Base-by-base conservation (phyloP, 2,113 vertebrate genomes). In the Laticauda colubrina region DNA sequence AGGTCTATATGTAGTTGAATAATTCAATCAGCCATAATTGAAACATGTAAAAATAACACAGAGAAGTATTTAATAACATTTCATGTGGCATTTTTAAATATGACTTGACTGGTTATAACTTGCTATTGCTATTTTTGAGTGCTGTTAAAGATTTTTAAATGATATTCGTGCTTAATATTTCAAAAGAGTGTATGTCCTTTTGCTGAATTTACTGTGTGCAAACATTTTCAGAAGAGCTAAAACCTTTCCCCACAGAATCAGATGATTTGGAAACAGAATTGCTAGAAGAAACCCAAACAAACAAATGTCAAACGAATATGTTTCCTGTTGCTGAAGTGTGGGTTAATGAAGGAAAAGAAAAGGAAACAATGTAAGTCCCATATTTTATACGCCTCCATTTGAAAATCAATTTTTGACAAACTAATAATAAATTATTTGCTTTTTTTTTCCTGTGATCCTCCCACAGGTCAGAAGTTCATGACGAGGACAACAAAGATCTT, bases 231-330 rank as follows among this genome's bases (percentile, higher is more conserved):
- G 15, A 61, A 75, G 23, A 45, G n/a, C 10, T 34, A 55, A 18
- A 21, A 57, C 24, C 45, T 43, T 61, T 91, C 39, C 86, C 96
- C 94, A 85, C 94, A 98, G 98, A 98, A 93, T 95, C 97, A 96
- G 98, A 98, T 94, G 98, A 98, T 93, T 92, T 99, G 96, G 98
- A 99, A 97, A 97, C 96, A 6, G 96, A 99, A 95, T 55, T 98
- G 89, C 96, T 99, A 89, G 98, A 98, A 91, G 98, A 98, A 94
- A 89, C 57, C 11, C 94, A 97, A 93, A 91, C 93, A 89, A 94
- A 91, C 95, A 94, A 89, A n/a, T 87, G 88, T 26, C 93, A 93
- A 93, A 92, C 94, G 11, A 93, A 93, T 55, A 93, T 95, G 89
- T 97, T 98, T 5, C 54, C 93, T 90, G 91, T 69, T 81, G 95